These are phyloP conservation scores for Corydoras sp. DNA, from an alignment of 2,113 vertebrate genomes.

Conservation along the genomic window DNA sequence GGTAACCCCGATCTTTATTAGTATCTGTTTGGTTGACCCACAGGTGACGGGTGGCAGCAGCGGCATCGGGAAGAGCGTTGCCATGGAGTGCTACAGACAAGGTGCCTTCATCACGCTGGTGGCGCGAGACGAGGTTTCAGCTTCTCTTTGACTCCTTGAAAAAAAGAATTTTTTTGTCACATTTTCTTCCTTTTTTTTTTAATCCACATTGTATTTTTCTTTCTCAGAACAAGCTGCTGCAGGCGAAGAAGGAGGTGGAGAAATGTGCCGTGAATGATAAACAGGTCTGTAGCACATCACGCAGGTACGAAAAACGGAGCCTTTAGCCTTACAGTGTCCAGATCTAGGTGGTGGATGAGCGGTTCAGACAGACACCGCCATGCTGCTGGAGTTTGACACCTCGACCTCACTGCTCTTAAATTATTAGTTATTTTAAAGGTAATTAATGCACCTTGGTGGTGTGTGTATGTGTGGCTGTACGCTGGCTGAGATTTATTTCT, in stretches of 20 bases:
- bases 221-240: slow-evolving; percentile 80
- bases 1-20: background rate
- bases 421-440: too few relatives aligned
- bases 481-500: too few relatives aligned
- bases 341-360: too few relatives aligned
- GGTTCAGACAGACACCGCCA: too few relatives aligned
- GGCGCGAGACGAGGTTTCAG: slow-evolving; percentile 86
- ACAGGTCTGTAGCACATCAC: slow-evolving; percentile 69
- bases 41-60: slow-evolving; percentile 97
- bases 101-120: slow-evolving; percentile 96
- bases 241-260: slow-evolving; percentile 94
- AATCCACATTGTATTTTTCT: background rate
- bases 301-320: too few relatives aligned
- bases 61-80: slow-evolving; percentile 93
- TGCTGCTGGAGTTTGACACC: too few relatives aligned
- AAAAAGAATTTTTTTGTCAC: background rate
- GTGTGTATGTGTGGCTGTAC: too few relatives aligned
- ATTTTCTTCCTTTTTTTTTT: background rate
- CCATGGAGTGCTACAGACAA: slow-evolving; percentile 89
- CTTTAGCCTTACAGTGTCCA: too few relatives aligned
- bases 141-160: background rate
- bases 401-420: too few relatives aligned
- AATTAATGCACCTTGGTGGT: too few relatives aligned
- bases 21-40: slow-evolving; percentile 11
- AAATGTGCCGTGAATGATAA: slow-evolving; percentile 90